Conservation (phyloP, 2,797 vertebrate species). For the Tragopan temminckii region DNA sequence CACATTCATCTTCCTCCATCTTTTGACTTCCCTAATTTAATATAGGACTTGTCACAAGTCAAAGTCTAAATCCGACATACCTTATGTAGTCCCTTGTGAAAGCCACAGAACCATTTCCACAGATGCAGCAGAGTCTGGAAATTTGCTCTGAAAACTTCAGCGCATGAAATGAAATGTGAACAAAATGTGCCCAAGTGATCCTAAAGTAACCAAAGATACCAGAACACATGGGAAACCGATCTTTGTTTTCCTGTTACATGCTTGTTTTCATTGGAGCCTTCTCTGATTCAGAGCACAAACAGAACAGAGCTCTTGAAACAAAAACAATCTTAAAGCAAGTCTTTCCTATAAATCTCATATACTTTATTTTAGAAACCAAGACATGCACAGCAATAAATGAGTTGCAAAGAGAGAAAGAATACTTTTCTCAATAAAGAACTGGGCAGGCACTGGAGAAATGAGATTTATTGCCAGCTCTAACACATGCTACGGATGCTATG, state of each 20-base stretch:
- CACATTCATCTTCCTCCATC: rapidly evolving
- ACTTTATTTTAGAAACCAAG: neutral
- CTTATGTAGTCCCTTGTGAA: neutral
- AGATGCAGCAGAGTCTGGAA: neutral
- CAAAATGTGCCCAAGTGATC: neutral
- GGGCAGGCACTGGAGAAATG: neutral
- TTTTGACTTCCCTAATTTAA: neutral
- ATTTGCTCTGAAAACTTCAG: neutral
- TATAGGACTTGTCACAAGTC: neutral
- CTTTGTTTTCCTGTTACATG: neutral
- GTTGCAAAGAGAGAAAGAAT: neutral
- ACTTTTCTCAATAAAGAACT: neutral
- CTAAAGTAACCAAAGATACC: neutral
- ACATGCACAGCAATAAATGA: neutral
- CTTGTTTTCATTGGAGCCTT: neutral
- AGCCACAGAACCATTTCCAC: neutral
- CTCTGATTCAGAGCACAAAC: neutral
- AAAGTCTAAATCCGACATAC: neutral
- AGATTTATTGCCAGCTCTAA: neutral
- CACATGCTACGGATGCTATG: neutral
- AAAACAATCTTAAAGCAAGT: neutral
- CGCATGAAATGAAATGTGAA: neutral
- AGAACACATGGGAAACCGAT: neutral
- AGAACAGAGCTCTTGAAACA: neutral
- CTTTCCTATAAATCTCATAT: neutral